phyloP scores from a whole-genome alignment of 2,797 vertebrate species.

The Pseudopleuronectes americanus region DNA sequence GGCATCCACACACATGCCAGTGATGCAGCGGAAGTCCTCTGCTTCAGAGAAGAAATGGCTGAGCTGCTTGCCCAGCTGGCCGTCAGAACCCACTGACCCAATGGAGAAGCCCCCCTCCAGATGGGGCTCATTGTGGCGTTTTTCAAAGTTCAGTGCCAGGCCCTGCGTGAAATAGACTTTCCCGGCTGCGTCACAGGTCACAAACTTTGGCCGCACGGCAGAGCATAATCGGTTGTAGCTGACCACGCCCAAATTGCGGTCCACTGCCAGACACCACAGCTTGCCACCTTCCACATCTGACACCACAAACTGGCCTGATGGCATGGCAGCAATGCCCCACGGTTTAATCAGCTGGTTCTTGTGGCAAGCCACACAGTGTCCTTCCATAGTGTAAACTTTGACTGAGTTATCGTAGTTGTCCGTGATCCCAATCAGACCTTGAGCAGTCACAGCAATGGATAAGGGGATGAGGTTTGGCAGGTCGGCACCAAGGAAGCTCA shows the following conservation, averaged over 20 bases:
- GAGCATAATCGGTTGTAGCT: constrained; percentile 95
- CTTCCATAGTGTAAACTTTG: constrained; percentile 96
- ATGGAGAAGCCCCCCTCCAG: constrained; percentile 97
- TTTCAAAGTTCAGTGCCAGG: constrained; percentile 94
- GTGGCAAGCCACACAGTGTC: constrained; percentile 95
- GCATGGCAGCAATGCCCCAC: constrained; percentile 95
- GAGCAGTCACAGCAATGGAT: constrained; percentile 94
- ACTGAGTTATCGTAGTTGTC: constrained; percentile 98
- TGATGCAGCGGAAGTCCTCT: constrained; percentile 97
- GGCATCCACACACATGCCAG: constrained; percentile 96
- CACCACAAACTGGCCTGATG: constrained; percentile 95
- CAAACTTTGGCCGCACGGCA: constrained; percentile 95
- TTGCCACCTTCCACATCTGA: constrained; percentile 97
- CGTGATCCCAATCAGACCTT: constrained; percentile 94
- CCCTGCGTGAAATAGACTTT: constrained; percentile 98
- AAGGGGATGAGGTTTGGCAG: constrained; percentile 93
- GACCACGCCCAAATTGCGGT: constrained; percentile 91
- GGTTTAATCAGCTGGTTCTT: constrained; percentile 96
- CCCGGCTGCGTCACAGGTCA: constrained; percentile 93
- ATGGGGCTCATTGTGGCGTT: constrained; percentile 94
- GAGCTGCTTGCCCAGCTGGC: constrained; percentile 94
- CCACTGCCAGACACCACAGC: constrained; percentile 95
- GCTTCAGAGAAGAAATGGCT: constrained; percentile 97
- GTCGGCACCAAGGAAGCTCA: constrained; percentile 96
- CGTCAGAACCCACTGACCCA: constrained; percentile 91